Evolutionary conservation across 2,797 vertebrate species (phyloP), one percentile per base, ranked within the genome.

Genomic region (Nannoperca australis): DNA sequence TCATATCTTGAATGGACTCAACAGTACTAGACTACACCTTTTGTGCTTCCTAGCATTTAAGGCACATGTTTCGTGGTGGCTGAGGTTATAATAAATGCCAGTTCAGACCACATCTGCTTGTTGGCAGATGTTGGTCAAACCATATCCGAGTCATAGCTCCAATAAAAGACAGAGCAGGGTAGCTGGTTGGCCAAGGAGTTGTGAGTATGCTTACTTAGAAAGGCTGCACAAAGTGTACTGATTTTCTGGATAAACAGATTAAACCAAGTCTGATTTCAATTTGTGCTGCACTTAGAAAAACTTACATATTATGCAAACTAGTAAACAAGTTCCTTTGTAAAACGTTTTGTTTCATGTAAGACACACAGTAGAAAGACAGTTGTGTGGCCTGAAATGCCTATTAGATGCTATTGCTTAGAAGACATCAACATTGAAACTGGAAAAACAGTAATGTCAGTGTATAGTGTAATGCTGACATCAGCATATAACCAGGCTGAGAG

Each of bases 21-120:
- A 20, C 18, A 32, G 30, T 13, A 40, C 24, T 50, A 14, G 22
- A 79, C 14, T 11, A 38, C 9, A 38, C 42, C 2, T 55, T 72
- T 53, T 70, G n/a, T 64, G 38, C 63, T 69, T 49, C 42, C 9
- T 7, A 51, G 38, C 11, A 24, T 67, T 75, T 11, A 32, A 20
- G 53, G 53, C 61, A 30, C 18, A 13, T 17, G n/a, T 14, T 70
- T 65, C 9, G 3, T 63, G 66, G 72, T 78, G 61, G n/a, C 20
- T 66, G 47, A 61, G 65, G 61, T 78, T 85, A 85, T 69, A 72
- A 88, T 80, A 68, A 85, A 80, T 76, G 59, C 59, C 81, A 81
- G 68, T 77, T 85, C 22, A 36, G 50, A 79, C 69, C 82, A 78
- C 70, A 82, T 64, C 63, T 84, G 80, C 54, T 50, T 66, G 49